phyloP scores from a whole-genome alignment of 2,797 vertebrate species.

The Benthosema pterotum region DNA sequence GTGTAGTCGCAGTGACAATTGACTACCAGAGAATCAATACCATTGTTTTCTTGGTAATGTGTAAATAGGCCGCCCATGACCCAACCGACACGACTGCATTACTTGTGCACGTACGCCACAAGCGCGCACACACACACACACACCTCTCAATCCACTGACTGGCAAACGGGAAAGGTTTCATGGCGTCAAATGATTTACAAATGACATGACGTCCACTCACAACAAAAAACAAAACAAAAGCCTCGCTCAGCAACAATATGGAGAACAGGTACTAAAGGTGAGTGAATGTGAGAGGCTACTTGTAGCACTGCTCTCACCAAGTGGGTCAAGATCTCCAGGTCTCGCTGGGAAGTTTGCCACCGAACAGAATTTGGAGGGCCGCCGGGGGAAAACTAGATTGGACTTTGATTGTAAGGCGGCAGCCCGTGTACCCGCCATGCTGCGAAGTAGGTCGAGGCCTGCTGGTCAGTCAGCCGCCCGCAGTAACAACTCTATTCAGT shows the following conservation, averaged over 20 bases:
- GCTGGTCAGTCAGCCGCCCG: background rate
- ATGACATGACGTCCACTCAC: conserved; percentile 36
- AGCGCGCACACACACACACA: no score
- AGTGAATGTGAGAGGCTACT: background rate
- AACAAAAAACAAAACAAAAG: background rate
- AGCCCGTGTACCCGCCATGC: background rate
- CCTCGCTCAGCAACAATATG: background rate
- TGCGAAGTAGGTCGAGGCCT: background rate
- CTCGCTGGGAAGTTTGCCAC: background rate
- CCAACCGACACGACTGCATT: no score
- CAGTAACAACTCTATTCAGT: background rate
- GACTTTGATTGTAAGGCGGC: no score
- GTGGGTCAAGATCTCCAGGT: background rate
- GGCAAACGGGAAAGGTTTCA: conserved; percentile 48
- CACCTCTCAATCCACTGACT: conserved; percentile 47
- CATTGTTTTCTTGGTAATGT: conserved; percentile 74
- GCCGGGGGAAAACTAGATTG: no score
- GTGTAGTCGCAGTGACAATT: conserved; percentile 59
- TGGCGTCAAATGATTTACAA: conserved; percentile 60
- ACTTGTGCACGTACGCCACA: no score
- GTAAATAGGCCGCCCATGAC: conserved; percentile 61
- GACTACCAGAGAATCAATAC: conserved; percentile 74
- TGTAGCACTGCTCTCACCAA: background rate
- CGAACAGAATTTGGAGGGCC: background rate
- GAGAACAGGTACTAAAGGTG: background rate